Conservation (phyloP, 2,797 vertebrate species). For the Fistularia commersonii region DNA sequence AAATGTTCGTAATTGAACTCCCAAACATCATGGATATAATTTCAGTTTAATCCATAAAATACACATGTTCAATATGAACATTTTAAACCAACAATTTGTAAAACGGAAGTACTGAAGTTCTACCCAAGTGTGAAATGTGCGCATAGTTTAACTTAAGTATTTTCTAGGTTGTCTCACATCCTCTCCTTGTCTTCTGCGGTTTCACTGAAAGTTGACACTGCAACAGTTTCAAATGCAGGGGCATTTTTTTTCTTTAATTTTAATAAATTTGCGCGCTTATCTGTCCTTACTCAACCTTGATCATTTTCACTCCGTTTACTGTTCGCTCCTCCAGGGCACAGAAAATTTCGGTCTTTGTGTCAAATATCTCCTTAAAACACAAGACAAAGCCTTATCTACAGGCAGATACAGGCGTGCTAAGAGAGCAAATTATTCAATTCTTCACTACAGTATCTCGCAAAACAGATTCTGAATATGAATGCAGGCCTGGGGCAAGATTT, state of each 20-base stretch:
- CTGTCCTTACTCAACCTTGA: slow-evolving; percentile 71
- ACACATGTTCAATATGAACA: no score
- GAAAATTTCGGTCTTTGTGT: slow-evolving; percentile 61
- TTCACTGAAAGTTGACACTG: slow-evolving; percentile 42
- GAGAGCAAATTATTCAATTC: slow-evolving; percentile 55
- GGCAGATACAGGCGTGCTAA: slow-evolving; percentile 53
- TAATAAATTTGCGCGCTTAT: slow-evolving; percentile 70
- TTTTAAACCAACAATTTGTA: no score
- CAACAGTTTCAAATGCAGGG: no score
- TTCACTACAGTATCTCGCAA: slow-evolving; percentile 23
- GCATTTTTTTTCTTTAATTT: no score
- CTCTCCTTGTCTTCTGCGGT: not conserved
- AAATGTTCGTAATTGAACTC: slow-evolving; percentile 44
- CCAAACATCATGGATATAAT: no score
- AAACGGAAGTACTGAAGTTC: no score
- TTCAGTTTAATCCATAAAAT: no score
- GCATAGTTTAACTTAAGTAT: no score
- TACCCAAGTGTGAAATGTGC: no score
- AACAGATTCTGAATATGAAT: not conserved
- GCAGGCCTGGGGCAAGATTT: slow-evolving; percentile 1
- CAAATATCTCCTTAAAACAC: slow-evolving; percentile 64
- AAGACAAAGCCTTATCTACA: slow-evolving; percentile 65
- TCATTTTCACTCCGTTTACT: slow-evolving; percentile 46
- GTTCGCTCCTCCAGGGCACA: slow-evolving; percentile 51
- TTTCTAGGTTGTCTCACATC: no score